phyloP scores from a whole-genome alignment of 1,140 invertebrate genomes.

The Lordiphosa clarofinis region DNA sequence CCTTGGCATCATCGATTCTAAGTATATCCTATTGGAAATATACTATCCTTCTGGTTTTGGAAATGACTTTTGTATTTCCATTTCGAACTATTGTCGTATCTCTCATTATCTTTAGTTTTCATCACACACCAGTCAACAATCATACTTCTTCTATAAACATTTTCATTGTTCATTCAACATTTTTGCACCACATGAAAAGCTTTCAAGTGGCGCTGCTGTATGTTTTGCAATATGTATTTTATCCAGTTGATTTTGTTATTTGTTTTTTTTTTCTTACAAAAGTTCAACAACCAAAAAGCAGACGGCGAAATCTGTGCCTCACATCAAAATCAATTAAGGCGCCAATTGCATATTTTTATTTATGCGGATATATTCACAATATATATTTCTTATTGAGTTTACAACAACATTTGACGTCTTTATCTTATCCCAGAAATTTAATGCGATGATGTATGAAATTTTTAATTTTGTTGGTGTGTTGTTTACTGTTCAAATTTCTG shows the following conservation, averaged over 20 bases:
- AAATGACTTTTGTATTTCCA: not conserved
- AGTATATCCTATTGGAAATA: too few species aligned
- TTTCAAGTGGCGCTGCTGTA: conserved; percentile 42
- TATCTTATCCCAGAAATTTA: conserved; percentile 75
- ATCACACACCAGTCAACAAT: not conserved
- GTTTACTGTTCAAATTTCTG: conserved; percentile 8
- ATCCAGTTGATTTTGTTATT: conserved; percentile 3
- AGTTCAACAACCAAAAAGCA: conserved; percentile 63
- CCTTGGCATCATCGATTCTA: too few species aligned
- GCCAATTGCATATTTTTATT: conserved; percentile 67
- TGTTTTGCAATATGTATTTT: conserved; percentile 18
- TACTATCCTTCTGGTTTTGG: too few species aligned
- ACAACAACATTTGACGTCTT: conserved; percentile 68
- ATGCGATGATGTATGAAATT: conserved; percentile 77
- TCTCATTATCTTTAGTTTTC: conserved; percentile 1
- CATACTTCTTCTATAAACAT: conserved; percentile 4
- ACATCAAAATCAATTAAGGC: conserved; percentile 71
- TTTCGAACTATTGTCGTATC: not conserved
- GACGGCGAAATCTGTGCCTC: conserved; percentile 57
- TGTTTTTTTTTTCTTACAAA: conserved; percentile 20
- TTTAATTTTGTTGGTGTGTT: conserved; percentile 52
- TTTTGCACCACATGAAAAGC: conserved; percentile 66
- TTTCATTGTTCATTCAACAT: conserved; percentile 52
- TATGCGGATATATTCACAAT: conserved; percentile 43
- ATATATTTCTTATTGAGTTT: conserved; percentile 33